Base-by-base conservation (phyloP, 64 coral and sea anemone species). In the Acropora yongei region DNA sequence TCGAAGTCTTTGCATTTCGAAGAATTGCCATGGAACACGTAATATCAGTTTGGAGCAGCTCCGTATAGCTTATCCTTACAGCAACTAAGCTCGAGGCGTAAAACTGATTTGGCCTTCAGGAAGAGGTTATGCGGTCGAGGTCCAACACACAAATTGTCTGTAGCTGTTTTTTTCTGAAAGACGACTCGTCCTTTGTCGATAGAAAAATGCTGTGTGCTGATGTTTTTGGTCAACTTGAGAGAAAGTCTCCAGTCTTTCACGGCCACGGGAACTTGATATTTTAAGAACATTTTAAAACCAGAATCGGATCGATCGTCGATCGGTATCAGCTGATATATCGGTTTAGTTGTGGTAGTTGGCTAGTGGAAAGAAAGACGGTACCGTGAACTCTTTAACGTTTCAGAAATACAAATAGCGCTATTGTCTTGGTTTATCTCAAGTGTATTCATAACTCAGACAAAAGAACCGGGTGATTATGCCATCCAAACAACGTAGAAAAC, bases 211-310 rank as follows among this genome's bases (percentile, higher is more conserved):
- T 40, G 39, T 1, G 30, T 82, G 79, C 79, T 82, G 57, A 82
- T 82, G 16, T 82, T 65, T 13, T 82, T 82, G 79, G 57, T 82
- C 10, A 82, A 82, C 79, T 82, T 82, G 20, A 82, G 49, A 4
- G 79, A 60, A 61, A 82, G 58, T 10, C 55, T 42, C 79, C 79
- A 82, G 79, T 82, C 4, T 43, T 63, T 61, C 53, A 82, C 51
- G 51, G n/a, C 55, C 79, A 14, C 20, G 57, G 51, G 57, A 3
- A 82, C 57, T 16, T 63, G 19, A 63, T 82, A 82, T 65, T 82
- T 57, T 2, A 82, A 13, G 19, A 82, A 43, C 79, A 82, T 82
- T 82, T 82, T 82, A 41, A 82, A 82, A 2, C 79, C 57, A 43
- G 79, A 63, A 41, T 82, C 57, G 6, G 79, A 82, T 19, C 30